These are phyloP conservation scores for Selene dorsalis DNA, from an alignment of 2,797 vertebrate genomes.

Conservation along the genomic window DNA sequence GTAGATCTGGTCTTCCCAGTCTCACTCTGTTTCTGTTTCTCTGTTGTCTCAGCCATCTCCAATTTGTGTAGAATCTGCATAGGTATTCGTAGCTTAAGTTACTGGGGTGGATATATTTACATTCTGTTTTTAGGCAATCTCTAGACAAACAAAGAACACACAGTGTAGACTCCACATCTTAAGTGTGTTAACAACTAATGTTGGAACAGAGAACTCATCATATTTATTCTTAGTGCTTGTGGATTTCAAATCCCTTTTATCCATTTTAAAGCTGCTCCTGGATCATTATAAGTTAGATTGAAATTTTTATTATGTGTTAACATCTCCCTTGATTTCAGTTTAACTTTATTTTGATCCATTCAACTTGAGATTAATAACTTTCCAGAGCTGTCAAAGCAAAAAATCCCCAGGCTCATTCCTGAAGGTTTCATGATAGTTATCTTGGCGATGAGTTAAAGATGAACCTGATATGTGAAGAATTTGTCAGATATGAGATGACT, in stretches of 20 bases:
- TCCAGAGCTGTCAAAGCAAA: neutral
- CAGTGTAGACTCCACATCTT: neutral
- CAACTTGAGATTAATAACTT: constrained; percentile 3
- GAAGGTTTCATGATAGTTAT: neutral
- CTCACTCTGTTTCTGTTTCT: constrained; percentile 19
- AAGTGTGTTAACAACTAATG: neutral
- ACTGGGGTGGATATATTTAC: constrained; percentile 26
- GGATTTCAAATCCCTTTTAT: neutral
- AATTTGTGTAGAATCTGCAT: constrained; percentile 10
- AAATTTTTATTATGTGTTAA: neutral
- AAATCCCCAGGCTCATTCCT: neutral
- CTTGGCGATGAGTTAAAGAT: constrained; percentile 1
- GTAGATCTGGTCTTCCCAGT: constrained; percentile 26
- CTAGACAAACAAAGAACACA: constrained; percentile 13
- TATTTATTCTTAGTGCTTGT: neutral
- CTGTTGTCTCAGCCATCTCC: constrained; percentile 7
- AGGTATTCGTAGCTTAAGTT: constrained; percentile 17
- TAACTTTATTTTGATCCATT: constrained; percentile 9
- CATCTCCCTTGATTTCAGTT: constrained; percentile 12
- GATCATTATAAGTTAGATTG: neutral
- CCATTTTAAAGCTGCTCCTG: constrained; percentile 7
- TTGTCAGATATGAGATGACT: neutral
- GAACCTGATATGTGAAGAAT: neutral
- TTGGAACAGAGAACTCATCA: neutral
- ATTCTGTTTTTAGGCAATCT: constrained; percentile 7